Evolutionary conservation across 1,140 invertebrate genomes (phyloP).

Genomic region (Pseudachorutes palmiensis): DNA sequence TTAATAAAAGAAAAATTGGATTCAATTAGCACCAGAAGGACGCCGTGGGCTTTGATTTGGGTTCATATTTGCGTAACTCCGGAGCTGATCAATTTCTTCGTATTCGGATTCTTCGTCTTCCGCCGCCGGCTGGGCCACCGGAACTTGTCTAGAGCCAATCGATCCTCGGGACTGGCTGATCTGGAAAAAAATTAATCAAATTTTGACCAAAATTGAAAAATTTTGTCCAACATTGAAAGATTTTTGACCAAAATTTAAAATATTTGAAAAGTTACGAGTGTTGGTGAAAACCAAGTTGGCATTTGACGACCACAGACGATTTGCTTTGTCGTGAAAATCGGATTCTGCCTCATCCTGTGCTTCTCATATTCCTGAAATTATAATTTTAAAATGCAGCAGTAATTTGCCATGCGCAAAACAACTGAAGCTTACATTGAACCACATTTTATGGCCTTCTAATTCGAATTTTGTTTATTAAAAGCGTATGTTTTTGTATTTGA

Average conservation of each 20-base stretch:
- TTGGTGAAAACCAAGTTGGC: conserved; percentile 33
- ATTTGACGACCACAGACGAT: conserved; percentile 29
- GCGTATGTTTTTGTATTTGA: too few species aligned
- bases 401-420: background rate
- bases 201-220: background rate
- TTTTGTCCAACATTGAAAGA: background rate
- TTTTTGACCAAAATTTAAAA: background rate
- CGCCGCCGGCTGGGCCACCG: background rate
- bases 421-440: background rate
- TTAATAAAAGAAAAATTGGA: conserved; percentile 1
- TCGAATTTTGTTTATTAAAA: too few species aligned
- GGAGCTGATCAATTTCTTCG: conserved; percentile 38
- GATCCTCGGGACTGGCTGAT: conserved; percentile 22
- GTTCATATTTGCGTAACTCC: conserved; percentile 30
- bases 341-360: conserved; percentile 34
- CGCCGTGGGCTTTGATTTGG: conserved; percentile 4
- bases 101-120: conserved; percentile 33
- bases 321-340: conserved; percentile 18
- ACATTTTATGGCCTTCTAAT: too few species aligned
- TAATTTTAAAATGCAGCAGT: background rate
- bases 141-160: conserved; percentile 2
- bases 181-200: too few species aligned
- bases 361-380: conserved; percentile 31
- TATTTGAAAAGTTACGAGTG: conserved; percentile 23
- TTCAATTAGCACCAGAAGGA: background rate